These are phyloP conservation scores for Dasypogon diadema DNA, from an alignment of 2,888 invertebrate species.

Conservation along the genomic window DNA sequence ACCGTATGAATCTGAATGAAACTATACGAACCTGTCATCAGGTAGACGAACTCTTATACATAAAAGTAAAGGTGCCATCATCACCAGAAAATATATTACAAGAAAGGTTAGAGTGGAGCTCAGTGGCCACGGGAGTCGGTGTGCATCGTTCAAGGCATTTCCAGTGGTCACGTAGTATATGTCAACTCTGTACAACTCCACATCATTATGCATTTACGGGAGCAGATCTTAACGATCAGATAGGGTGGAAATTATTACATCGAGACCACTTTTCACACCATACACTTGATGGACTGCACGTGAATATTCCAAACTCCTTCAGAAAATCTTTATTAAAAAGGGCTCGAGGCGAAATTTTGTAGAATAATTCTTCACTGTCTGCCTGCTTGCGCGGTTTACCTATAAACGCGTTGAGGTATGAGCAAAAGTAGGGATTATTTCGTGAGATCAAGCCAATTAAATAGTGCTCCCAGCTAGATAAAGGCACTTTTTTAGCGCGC, in stretches of 20 bases:
- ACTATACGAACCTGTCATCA: slow-evolving; percentile 40
- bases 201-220: slow-evolving; percentile 29
- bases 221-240: slow-evolving; percentile 37
- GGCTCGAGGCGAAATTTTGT: slow-evolving; percentile 12
- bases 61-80: slow-evolving; percentile 36
- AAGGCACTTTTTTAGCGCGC: not conserved
- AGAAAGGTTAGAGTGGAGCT: not conserved
- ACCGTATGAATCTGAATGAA: slow-evolving; percentile 14
- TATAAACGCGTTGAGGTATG: not conserved
- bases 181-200: slow-evolving; percentile 15
- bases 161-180: slow-evolving; percentile 30
- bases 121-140: not conserved
- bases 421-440: not conserved
- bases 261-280: slow-evolving; percentile 38
- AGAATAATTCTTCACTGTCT: slow-evolving; percentile 13
- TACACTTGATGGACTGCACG: slow-evolving; percentile 47
- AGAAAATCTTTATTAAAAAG: slow-evolving; percentile 25
- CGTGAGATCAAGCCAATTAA: not conserved
- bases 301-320: not conserved
- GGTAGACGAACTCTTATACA: slow-evolving; percentile 42
- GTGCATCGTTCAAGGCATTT: not conserved
- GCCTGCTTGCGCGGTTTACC: not conserved
- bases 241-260: slow-evolving; percentile 37
- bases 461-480: not conserved
- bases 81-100: slow-evolving; percentile 35